These are phyloP conservation scores for Acrobasis consociella DNA, from an alignment of 2,888 invertebrate species.

Conservation along the genomic window DNA sequence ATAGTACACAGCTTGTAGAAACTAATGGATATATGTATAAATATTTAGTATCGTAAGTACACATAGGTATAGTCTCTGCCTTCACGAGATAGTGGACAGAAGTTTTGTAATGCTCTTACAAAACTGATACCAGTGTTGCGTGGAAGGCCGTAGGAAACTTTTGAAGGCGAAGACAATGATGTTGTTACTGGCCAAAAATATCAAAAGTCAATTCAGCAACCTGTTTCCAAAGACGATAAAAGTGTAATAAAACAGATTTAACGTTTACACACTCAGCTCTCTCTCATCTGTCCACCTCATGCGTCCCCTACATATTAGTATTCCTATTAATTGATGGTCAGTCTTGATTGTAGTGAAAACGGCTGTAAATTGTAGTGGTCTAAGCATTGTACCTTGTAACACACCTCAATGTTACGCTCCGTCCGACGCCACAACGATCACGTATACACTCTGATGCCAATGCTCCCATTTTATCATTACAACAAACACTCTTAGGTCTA, in stretches of 20 bases:
- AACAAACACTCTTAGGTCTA: not conserved
- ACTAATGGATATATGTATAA: not conserved
- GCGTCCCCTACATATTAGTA: not conserved
- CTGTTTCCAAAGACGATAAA: too few relatives aligned
- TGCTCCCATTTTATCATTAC: constrained; percentile 29
- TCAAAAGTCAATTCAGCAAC: not conserved
- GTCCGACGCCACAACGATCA: constrained; percentile 31
- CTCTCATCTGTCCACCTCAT: too few relatives aligned
- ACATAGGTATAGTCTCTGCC: not conserved
- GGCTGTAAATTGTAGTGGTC: constrained; percentile 24
- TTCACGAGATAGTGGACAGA: constrained; percentile 1
- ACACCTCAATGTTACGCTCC: constrained; percentile 33
- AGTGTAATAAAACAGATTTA: too few relatives aligned
- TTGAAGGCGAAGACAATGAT: constrained; percentile 13
- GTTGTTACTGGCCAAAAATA: not conserved
- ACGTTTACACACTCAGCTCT: too few relatives aligned
- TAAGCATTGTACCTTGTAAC: constrained; percentile 29
- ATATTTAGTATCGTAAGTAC: not conserved
- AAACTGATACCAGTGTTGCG: constrained; percentile 23
- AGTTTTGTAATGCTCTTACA: constrained; percentile 27
- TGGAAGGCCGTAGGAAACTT: constrained; percentile 27
- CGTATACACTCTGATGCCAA: constrained; percentile 33
- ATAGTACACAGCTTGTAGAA: not conserved
- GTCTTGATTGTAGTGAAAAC: not conserved
- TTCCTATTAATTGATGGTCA: not conserved